Base-by-base conservation (phyloP, 2,888 invertebrate genomes). In the Drosophila dives region DNA sequence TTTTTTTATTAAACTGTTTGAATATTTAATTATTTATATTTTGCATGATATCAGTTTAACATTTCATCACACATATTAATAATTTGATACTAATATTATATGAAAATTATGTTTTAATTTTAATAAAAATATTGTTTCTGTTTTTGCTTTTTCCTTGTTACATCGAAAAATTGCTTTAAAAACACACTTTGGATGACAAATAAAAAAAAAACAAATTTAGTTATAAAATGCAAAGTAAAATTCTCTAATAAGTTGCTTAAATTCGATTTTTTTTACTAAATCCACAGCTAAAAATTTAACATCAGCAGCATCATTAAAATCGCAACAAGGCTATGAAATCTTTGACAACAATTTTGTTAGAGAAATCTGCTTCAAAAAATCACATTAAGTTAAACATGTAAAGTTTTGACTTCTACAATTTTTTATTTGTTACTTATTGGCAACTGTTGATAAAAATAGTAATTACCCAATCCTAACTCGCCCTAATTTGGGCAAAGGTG, bases 401-500 rank as follows among this genome's bases (percentile, higher is more conserved):
- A 48, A 48, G 4, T 15, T 5, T 8, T 26, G 8, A 23, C 15
- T 20, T 34, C 12, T 29, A 1, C 12, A 11, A 45, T 3, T 20
- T 45, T 4, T 6, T 8, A 20, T 33, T 20, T 51, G 32, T 8
- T 1, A 8, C 29, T 15, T 51, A 2, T 0, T 7, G 20, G 7
- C 2, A 32, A 20, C 34, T 17, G 3, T 61, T 29, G 55, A 50
- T 65, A 69, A 86, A 87, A 76, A 75, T 73, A 75, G 87, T 81
- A 81, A 84, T 89, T 87, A 87, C 89, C 68, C 70, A 71, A 73
- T 76, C 64, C 64, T 15, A 23, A 64, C 67, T 71, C 66, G 59
- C 64, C 53, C 59, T 86, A 84, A 84, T 84, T 81, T 72, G 66
- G 45, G 17, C 60, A 62, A 62, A 55, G 17, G 59, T 23, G 38